Evolutionary conservation across 2,888 invertebrate species (phyloP).

Genomic region (Masnerella sp.): DNA sequence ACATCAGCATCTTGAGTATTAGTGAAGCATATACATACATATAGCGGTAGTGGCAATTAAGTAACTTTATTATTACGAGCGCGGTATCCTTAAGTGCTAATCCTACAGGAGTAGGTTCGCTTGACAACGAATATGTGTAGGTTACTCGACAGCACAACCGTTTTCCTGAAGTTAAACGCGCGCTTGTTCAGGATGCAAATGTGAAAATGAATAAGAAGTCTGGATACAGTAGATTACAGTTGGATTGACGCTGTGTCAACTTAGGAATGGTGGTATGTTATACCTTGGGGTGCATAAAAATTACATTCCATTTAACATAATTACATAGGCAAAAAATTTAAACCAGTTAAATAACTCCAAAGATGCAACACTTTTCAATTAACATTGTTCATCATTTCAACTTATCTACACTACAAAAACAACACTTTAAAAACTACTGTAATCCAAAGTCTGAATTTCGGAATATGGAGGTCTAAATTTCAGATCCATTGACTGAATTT

Average conservation of each 20-base stretch:
- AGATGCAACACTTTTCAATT: no score
- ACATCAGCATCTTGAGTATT: conserved; percentile 74
- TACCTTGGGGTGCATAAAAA: neutral
- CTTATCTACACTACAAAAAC: no score
- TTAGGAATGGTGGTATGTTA: conserved; percentile 2
- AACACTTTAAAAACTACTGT: no score
- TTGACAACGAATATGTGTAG: conserved; percentile 66
- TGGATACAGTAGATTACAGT: conserved; percentile 34
- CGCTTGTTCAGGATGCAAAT: conserved; percentile 21
- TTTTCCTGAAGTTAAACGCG: conserved; percentile 60
- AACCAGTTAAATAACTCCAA: no score
- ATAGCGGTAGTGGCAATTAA: conserved; percentile 68
- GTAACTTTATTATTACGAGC: conserved; percentile 64
- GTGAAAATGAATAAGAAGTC: conserved; percentile 13
- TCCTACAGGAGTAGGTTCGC: conserved; percentile 66
- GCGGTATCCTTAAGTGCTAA: conserved; percentile 70
- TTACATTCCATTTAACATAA: neutral
- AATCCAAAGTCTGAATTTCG: no score
- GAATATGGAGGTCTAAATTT: no score
- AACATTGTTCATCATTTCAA: no score
- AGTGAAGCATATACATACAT: conserved; percentile 73
- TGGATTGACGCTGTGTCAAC: conserved; percentile 12
- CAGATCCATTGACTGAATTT: no score
- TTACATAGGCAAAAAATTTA: no score
- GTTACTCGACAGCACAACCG: conserved; percentile 59